Evolutionary conservation across 2,888 invertebrate genomes (phyloP), one percentile per base, ranked within the genome.

Genomic region (Pasiphila rectangulata): DNA sequence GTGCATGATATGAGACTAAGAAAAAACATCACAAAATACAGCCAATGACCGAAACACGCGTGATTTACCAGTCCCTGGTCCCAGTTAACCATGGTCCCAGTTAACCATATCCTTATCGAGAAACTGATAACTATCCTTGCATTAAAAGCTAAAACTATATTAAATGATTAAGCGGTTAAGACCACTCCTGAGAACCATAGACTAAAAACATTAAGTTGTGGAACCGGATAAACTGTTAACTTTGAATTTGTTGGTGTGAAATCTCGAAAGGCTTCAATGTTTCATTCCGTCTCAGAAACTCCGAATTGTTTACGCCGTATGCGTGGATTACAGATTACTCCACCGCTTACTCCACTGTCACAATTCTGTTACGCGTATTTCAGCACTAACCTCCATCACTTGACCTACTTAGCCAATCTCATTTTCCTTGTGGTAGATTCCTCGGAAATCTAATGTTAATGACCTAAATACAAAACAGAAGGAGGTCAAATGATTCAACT

Each of bases 401-500:
- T 71, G 85, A 82, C 85, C 84, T 67, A 85, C 74, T 73, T 83
- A 56, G 54, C 35, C 47, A 61, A 61, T 56, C 61, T 64, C 55
- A 70, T 83, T 85, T 83, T 83, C 85, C 84, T 84, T 71, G 63
- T 78, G 41, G 64, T 67, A 61, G 67, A 61, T 70, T 80, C 79
- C 80, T 72, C 75, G 68, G 75, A 74, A 79, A 67, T 69, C 59
- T 61, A 69, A 69, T 78, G 85, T 79, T 83, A 84, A 83, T 86
- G 86, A 87, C 86, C 85, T 63, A 83, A 71, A 75, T 75, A 62
- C 48, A 49, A 42, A 56, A 47, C 54, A 46, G 54, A 51, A 51
- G 47, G 53, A 55, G 54, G 56, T 63, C 56, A 61, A 54, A 52
- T 36, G 47, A 49, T 50, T 46, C 50, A 51, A 46, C 40, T 46